A percentile compares a stretch with the other conserved stretches of the same genome.
phyloP scores from a whole-genome alignment of 2,888 invertebrate species.

The Diachrysia chrysitis region DNA sequence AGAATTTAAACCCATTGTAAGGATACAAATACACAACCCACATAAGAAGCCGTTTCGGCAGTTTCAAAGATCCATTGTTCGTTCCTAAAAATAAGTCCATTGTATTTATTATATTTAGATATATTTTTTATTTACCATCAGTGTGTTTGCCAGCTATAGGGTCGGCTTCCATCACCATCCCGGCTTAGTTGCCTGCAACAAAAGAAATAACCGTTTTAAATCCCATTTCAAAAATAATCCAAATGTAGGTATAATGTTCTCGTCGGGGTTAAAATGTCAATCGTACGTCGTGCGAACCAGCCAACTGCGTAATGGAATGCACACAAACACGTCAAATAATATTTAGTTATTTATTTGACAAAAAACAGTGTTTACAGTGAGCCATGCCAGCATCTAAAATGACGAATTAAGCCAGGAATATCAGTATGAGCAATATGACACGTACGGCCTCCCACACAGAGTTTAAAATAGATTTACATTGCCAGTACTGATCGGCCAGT shows the following conservation, averaged over 20 bases:
- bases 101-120: conserved; percentile 9
- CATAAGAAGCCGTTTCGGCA: not conserved
- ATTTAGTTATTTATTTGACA: conserved; percentile 52
- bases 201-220: conserved; percentile 28
- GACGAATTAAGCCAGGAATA: conserved; percentile 74
- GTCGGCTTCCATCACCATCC: conserved; percentile 86
- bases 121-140: conserved; percentile 76
- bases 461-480: conserved; percentile 70
- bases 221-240: not conserved
- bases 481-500: conserved; percentile 34
- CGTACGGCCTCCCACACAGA: conserved; percentile 71
- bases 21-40: not conserved
- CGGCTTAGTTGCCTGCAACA: conserved; percentile 76
- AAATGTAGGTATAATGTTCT: conserved; percentile 12
- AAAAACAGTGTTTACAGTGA: conserved; percentile 67
- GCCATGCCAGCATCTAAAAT: conserved; percentile 71
- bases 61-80: conserved; percentile 4
- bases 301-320: conserved; percentile 60
- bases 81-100: not conserved
- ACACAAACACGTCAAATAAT: conserved; percentile 54
- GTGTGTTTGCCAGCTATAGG: conserved; percentile 80
- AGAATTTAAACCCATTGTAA: not conserved
- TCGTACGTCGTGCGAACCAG: conserved; percentile 35
- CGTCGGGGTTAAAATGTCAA: conserved; percentile 21
- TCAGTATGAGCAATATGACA: conserved; percentile 67